phyloP scores from a whole-genome alignment of 2,113 vertebrate genomes.

The Cettia cetti region DNA sequence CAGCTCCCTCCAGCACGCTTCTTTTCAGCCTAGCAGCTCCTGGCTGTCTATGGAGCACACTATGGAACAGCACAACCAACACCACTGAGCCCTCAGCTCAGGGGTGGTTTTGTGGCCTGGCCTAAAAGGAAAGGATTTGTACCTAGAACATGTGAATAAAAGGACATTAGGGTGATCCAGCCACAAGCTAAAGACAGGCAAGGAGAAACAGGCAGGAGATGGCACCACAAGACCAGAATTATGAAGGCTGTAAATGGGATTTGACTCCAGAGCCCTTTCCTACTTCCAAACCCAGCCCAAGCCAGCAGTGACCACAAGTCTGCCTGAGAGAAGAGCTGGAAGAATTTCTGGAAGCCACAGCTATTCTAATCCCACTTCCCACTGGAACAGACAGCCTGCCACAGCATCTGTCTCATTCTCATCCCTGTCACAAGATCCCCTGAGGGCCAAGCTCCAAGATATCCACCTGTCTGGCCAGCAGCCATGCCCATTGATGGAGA shows the following conservation, averaged over 20 bases:
- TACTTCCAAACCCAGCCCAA: neutral
- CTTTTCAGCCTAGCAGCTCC: neutral
- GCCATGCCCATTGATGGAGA: neutral
- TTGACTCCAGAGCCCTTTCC: neutral
- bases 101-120: neutral
- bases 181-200: neutral
- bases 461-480: neutral
- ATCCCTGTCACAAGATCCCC: neutral
- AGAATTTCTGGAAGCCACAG: neutral
- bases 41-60: neutral
- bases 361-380: neutral
- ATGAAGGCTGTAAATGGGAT: neutral
- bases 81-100: neutral
- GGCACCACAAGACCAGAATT: conserved; percentile 36
- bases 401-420: neutral
- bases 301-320: neutral
- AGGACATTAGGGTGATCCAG: neutral
- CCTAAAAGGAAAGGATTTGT: neutral
- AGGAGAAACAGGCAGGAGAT: conserved; percentile 38
- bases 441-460: neutral
- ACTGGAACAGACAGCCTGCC: neutral
- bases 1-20: neutral
- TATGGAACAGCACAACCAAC: neutral
- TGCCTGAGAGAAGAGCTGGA: neutral
- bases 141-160: neutral